Base-by-base conservation (phyloP, 2,113 vertebrate species). In the Ptychochromis oligacanthus region DNA sequence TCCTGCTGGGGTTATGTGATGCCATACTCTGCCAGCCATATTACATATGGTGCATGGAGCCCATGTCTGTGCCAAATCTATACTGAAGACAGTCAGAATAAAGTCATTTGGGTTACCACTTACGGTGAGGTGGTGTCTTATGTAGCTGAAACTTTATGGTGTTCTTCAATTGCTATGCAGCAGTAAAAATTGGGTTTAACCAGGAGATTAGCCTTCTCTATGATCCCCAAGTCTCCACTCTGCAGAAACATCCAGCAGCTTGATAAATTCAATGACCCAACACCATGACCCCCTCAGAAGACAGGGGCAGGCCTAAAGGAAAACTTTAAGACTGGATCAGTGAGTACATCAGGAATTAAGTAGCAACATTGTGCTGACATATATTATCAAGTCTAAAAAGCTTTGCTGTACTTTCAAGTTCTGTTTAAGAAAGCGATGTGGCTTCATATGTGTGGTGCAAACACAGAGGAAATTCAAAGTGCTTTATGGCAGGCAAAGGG, bases 91-190 rank as follows among this genome's bases (percentile, higher is more conserved):
- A 72, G 65, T 72, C 24, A 14, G 57, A 80, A 83, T 36, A 13
- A 84, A 88, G 34, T 10, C 31, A 61, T 75, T 61, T 60, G 58
- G 31, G 24, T 59, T 36, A 14, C 14, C 24, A 20, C 24, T 49
- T n/a, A 38, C 17, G 17, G 8, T 31, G 34, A 80, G 56, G 55
- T 46, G 26, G 52, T n/a, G 31, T 59, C 26, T 49, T 34, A 5
- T 38, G 38, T n/a, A 5, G 17, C 56, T 75, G 12, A 54, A 64
- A 86, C 55, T 81, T 87, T 81, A 88, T 60, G 60, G 40, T 57
- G 55, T 83, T 81, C 83, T 72, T 13, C 36, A 55, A 78, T 61
- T 58, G 46, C 46, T 75, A 7, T 67, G 75, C 70, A 24, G 72
- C 74, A 54, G 52, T 86, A 61, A 49, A 86, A 70, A 54, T 57